Conservation (phyloP, 2,797 vertebrate genomes). For the Macroramphosus scolopax region DNA sequence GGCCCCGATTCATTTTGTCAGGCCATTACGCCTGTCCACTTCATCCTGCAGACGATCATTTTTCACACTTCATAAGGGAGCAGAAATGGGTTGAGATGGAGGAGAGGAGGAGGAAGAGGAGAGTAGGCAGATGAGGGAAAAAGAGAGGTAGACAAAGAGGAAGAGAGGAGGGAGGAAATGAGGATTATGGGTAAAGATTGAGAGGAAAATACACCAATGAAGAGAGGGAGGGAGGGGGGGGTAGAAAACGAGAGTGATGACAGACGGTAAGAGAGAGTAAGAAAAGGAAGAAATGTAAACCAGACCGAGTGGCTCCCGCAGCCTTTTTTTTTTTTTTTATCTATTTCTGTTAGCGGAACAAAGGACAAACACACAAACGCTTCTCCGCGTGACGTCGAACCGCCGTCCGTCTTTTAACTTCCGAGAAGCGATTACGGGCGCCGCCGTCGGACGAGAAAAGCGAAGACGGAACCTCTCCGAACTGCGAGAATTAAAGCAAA, state of each 20-base stretch:
- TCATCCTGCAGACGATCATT: slow-evolving; percentile 73
- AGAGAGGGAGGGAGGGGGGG: slow-evolving; percentile 19
- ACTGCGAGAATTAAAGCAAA: slow-evolving; percentile 24
- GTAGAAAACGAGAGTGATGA: slow-evolving; percentile 40
- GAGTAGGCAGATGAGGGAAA: slow-evolving; percentile 2
- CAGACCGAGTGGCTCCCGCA: slow-evolving; percentile 34
- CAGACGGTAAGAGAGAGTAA: slow-evolving; percentile 29
- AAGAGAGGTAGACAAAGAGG: slow-evolving; percentile 10
- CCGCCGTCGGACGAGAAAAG: too few species aligned
- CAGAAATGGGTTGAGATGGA: slow-evolving; percentile 60
- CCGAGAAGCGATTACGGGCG: too few species aligned
- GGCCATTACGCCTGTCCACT: slow-evolving; percentile 77
- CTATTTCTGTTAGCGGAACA: slow-evolving; percentile 10
- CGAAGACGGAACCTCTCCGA: too few species aligned
- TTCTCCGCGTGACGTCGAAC: neutral
- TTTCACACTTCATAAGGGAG: slow-evolving; percentile 75
- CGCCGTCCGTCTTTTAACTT: too few species aligned
- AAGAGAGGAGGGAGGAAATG: slow-evolving; percentile 40
- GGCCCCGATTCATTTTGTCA: slow-evolving; percentile 76
- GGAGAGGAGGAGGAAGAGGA: slow-evolving; percentile 12
- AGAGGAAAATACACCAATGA: slow-evolving; percentile 41
- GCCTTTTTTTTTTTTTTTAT: slow-evolving; percentile 26
- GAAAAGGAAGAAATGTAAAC: slow-evolving; percentile 28
- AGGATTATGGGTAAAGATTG: slow-evolving; percentile 39
- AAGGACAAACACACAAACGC: neutral